Evolutionary conservation across 2,113 vertebrate species (phyloP).

Genomic region (Catharus bicknelli): DNA sequence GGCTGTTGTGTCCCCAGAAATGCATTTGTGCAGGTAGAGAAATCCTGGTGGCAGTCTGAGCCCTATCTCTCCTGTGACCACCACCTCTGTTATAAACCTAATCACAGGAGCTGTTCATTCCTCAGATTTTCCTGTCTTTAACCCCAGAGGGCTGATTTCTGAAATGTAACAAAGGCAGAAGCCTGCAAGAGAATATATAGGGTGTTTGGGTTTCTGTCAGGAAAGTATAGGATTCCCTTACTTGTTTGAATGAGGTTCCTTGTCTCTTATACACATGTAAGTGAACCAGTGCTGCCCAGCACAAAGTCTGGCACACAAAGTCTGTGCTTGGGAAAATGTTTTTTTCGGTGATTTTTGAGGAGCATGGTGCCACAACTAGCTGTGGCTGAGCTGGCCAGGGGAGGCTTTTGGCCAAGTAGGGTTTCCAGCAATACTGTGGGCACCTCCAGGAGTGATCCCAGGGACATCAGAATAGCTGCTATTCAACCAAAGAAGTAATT

Average conservation of each 20-base stretch:
- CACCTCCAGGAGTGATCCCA: neutral
- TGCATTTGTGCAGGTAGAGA: neutral
- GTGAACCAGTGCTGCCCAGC: neutral
- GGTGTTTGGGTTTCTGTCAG: neutral
- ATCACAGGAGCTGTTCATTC: neutral
- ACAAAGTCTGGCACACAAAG: neutral
- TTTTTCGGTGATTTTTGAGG: neutral
- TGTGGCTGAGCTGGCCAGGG: neutral
- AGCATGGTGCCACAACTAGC: neutral
- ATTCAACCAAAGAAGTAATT: neutral
- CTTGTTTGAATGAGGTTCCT: neutral
- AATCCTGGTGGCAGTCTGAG: neutral
- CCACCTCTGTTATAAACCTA: neutral
- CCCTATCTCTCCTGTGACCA: neutral
- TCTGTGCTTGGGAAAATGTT: neutral
- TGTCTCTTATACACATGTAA: fast-evolving
- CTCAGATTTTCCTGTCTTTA: neutral
- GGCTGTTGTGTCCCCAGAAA: fast-evolving
- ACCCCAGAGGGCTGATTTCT: neutral
- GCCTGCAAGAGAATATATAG: neutral
- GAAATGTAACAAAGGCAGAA: neutral
- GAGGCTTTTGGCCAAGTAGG: neutral
- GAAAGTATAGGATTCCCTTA: neutral
- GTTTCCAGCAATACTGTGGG: neutral
- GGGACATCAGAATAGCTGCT: neutral